Percentiles rank a stretch among this genome's conserved stretches.
phyloP scores from a whole-genome alignment of 2,113 vertebrate species.

The Oenanthe oenanthe region DNA sequence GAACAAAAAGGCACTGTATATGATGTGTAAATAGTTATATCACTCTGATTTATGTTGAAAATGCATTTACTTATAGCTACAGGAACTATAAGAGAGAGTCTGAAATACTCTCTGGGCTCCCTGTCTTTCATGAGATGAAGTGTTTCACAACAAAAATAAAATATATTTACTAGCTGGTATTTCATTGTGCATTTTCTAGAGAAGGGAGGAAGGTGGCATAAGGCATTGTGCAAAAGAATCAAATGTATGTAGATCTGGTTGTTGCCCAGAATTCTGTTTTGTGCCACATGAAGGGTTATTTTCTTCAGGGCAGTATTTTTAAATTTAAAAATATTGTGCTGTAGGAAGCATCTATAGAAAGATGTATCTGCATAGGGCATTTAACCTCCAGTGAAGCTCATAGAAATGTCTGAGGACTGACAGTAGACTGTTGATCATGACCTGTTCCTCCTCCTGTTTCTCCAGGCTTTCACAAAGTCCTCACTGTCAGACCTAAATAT shows the following conservation, averaged over 20 bases:
- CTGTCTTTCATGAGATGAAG: background rate
- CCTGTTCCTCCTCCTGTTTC: background rate
- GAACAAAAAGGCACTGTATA: background rate
- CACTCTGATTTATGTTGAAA: constrained; percentile 15
- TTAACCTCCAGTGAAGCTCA: background rate
- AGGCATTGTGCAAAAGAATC: background rate
- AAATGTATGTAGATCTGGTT: background rate
- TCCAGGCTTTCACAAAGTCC: background rate
- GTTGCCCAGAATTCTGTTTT: background rate
- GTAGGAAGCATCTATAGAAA: background rate
- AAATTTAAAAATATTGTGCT: background rate
- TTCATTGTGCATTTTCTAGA: background rate
- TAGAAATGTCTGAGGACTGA: background rate
- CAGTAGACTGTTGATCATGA: background rate
- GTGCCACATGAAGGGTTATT: background rate
- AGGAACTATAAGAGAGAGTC: background rate
- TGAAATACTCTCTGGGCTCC: background rate
- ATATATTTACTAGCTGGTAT: background rate
- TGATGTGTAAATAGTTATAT: background rate
- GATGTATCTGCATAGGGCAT: fast-evolving
- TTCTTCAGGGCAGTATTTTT: background rate
- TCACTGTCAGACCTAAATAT: background rate
- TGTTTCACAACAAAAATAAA: background rate
- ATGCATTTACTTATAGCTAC: background rate
- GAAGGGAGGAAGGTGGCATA: background rate